Evolutionary conservation across 2,113 vertebrate genomes (phyloP).

Genomic region (Oryzias javanicus): DNA sequence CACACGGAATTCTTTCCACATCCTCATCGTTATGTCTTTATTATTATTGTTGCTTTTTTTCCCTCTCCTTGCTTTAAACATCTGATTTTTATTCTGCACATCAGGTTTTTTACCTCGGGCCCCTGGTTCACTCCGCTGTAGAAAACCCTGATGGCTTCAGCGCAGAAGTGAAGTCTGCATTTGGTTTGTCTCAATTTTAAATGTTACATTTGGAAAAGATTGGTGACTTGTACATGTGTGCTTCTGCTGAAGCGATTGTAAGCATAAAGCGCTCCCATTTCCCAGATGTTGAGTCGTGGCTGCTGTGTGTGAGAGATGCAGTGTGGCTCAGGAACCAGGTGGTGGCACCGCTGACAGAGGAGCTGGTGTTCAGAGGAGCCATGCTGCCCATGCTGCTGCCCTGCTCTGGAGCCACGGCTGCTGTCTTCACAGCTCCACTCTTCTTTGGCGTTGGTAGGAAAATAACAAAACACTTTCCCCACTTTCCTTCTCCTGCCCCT

Average conservation of each 20-base stretch:
- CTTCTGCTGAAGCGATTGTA: constrained; percentile 12
- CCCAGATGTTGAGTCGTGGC: constrained; percentile 76
- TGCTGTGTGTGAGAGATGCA: constrained; percentile 73
- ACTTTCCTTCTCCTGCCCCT: too few relatives aligned
- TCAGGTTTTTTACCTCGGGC: constrained; percentile 47
- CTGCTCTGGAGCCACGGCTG: constrained; percentile 73
- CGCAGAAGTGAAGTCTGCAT: constrained; percentile 67
- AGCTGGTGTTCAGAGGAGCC: constrained; percentile 82
- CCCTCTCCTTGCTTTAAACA: constrained; percentile 7
- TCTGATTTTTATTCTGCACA: constrained; percentile 14
- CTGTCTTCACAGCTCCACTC: constrained; percentile 76
- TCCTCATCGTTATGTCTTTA: constrained; percentile 9
- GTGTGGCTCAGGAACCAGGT: constrained; percentile 84
- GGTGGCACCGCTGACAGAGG: constrained; percentile 81
- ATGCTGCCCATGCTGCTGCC: constrained; percentile 83
- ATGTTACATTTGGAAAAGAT: not conserved
- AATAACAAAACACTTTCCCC: too few relatives aligned
- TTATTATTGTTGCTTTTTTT: not conserved
- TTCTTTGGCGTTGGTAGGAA: constrained; percentile 75
- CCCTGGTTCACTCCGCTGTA: constrained; percentile 27
- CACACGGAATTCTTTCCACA: not conserved
- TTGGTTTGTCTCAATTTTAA: constrained; percentile 67
- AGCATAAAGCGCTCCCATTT: constrained; percentile 7
- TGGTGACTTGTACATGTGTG: constrained; percentile 15
- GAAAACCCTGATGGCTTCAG: constrained; percentile 64